A percentile compares a stretch with the other conserved stretches of the same genome.
Evolutionary conservation across 2,113 vertebrate genomes (phyloP).

Genomic region (Arvicanthis niloticus): DNA sequence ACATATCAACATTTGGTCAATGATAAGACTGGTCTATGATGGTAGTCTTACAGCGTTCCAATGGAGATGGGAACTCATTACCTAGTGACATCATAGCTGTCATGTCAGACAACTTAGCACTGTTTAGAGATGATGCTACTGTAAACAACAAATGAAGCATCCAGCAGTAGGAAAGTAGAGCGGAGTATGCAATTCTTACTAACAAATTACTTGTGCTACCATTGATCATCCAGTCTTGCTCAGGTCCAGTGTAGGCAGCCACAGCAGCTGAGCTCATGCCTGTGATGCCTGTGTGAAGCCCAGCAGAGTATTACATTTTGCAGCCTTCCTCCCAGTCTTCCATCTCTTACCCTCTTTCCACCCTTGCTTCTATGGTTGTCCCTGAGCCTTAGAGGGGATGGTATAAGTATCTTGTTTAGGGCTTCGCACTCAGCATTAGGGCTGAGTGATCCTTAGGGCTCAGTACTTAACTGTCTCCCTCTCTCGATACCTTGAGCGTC

Average conservation of each 20-base stretch:
- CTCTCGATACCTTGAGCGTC: neutral
- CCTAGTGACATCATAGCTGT: neutral
- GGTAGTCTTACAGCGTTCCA: neutral
- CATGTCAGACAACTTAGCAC: neutral
- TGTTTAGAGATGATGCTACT: neutral
- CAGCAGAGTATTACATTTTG: neutral
- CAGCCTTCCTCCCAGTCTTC: neutral
- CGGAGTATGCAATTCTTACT: neutral
- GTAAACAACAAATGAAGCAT: neutral
- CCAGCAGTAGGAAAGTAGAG: neutral
- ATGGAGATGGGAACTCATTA: neutral
- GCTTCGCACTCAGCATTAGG: neutral
- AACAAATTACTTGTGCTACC: neutral
- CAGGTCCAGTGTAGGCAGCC: neutral
- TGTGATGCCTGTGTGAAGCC: neutral
- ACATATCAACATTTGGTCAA: neutral
- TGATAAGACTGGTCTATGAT: too few relatives aligned
- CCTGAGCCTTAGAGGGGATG: neutral
- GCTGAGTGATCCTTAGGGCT: neutral
- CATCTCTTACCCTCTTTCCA: neutral
- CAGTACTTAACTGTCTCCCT: neutral
- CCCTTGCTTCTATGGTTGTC: neutral
- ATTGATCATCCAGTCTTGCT: neutral
- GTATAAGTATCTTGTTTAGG: neutral
- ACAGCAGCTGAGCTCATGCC: neutral